A percentile compares a stretch with the other conserved stretches of the same genome.
Evolutionary conservation across 2,797 vertebrate genomes (phyloP).

Genomic region (Enteromius paludinosus): DNA sequence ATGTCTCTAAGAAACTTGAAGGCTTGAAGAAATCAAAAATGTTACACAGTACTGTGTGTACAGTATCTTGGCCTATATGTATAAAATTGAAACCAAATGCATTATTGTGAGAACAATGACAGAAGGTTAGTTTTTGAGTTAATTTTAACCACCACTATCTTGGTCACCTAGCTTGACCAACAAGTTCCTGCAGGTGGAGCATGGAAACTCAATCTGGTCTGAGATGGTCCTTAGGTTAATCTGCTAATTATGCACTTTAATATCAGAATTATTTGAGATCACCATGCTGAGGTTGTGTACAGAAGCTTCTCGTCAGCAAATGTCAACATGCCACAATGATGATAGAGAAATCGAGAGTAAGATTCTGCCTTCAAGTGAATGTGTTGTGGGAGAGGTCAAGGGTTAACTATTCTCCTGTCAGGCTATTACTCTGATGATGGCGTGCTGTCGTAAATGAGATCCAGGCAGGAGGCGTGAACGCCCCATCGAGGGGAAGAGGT

Average conservation of each 20-base stretch:
- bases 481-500: conserved; percentile 35
- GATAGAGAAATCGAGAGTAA: neutral
- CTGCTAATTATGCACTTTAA: conserved; percentile 3
- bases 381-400: conserved; percentile 33
- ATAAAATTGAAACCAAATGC: neutral
- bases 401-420: conserved; percentile 55
- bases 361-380: conserved; percentile 18
- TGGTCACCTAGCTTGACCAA: neutral
- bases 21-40: no score
- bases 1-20: no score
- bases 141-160: neutral
- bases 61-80: no score
- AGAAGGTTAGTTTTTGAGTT: neutral
- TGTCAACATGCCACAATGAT: neutral
- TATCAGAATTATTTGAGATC: neutral
- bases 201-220: neutral
- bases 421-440: conserved; percentile 34
- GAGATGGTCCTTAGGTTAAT: neutral
- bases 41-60: no score
- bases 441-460: conserved; percentile 38
- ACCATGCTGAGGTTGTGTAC: neutral
- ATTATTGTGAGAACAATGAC: neutral
- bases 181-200: neutral
- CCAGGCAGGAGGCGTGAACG: conserved; percentile 36
- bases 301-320: conserved; percentile 19